A percentile compares a stretch with the other conserved stretches of the same genome.
These are phyloP conservation scores for Brachyhypopomus occidentalis DNA, from an alignment of 2,113 vertebrate species.

Conservation along the genomic window DNA sequence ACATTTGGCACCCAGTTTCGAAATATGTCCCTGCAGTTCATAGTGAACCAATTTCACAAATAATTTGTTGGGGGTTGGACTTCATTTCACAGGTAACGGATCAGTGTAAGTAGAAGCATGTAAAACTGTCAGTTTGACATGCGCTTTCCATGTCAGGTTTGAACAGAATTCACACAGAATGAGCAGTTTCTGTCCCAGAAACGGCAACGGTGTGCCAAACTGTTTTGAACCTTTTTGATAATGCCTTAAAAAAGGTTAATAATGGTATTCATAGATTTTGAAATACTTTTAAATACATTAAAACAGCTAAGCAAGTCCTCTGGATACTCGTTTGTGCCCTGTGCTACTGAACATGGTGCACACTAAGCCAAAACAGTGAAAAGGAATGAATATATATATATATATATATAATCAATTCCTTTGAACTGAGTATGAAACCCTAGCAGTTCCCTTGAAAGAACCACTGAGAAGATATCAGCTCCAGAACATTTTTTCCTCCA, in stretches of 20 bases:
- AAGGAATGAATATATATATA: background rate
- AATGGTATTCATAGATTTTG: background rate
- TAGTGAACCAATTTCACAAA: no score
- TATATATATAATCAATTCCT: no score
- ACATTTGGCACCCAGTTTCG: conserved; percentile 16
- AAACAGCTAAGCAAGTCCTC: background rate
- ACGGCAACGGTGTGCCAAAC: background rate
- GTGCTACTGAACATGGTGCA: background rate
- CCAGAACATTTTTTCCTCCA: background rate
- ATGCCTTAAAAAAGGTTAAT: background rate
- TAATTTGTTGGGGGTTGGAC: background rate
- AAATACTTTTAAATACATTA: no score
- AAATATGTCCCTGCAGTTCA: background rate
- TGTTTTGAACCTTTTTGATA: background rate
- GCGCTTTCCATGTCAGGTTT: background rate
- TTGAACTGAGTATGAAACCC: no score
- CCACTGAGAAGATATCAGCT: background rate
- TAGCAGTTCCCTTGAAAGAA: background rate
- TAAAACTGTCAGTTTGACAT: background rate
- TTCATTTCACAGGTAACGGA: background rate
- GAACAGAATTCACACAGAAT: background rate
- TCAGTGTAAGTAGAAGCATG: background rate
- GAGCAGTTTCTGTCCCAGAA: background rate
- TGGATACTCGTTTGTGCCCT: background rate
- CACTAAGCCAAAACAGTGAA: background rate